Base-by-base conservation (phyloP, 2,797 vertebrate species). In the Melanotaenia trifasciata region DNA sequence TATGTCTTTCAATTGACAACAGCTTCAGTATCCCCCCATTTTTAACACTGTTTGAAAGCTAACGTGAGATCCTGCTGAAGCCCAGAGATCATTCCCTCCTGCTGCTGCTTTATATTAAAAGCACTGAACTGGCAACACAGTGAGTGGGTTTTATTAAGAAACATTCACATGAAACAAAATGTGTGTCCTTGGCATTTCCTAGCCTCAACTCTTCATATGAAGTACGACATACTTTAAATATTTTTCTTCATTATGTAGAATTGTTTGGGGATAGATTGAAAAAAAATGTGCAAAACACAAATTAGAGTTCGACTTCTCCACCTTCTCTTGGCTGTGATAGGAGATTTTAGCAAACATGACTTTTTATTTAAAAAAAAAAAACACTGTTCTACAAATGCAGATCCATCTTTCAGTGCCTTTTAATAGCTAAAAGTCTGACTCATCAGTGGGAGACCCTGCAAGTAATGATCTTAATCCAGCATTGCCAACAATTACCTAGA, bases 31-130 rank as follows among this genome's bases (percentile, higher is more conserved):
- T 53, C 8, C 13, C 13, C 18, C 5, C 2, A 14, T 22, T 56
- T 47, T 47, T 62, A 11, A 45, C 18, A 53, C 4, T 0, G 0
- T 33, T 18, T 26, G 35, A 26, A 18, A 38, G n/a, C 28, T 28
- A 13, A 54, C 5, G 56, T 18, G 43, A 58, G 30, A 58, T 20
- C 30, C 33, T 30, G 28, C 4, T 32, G 8, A 53, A 10, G 7
- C 45, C 35, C 22, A 51, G 2, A 50, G 11, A 53, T 26, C 8
- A 7, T 62, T 35, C 58, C 45, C 9, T 40, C 3, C 65, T 47
- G 43, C 51, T 12, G 47, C 28, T 3, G 54, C 13, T 45, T 67
- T 45, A n/a, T 26, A 58, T 67, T 33, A 36, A 59, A 74, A 54
- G 3, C 1, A 8, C 32, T 63, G 32, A 64, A 59, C 6, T 50